These are phyloP conservation scores for Mnemiopsis leidyi DNA, from an alignment of 37 sponge, comb jelly and placozoan genomes.

Conservation along the genomic window DNA sequence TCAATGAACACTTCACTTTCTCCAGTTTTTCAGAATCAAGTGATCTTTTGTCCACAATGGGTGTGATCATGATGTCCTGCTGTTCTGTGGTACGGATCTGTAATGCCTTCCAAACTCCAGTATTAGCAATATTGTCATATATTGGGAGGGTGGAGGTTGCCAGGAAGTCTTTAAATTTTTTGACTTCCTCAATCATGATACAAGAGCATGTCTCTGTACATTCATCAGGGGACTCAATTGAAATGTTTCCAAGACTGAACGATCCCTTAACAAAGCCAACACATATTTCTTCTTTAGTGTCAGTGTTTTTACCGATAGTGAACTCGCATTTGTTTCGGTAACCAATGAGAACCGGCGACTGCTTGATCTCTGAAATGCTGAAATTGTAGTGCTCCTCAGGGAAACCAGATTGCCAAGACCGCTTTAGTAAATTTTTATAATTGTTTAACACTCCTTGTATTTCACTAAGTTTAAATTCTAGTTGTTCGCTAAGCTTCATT, in stretches of 20 bases:
- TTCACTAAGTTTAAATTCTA: slow-evolving; percentile 68
- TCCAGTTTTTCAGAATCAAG: not conserved
- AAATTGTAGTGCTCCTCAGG: not conserved
- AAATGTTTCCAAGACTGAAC: not conserved
- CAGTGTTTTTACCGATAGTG: slow-evolving; percentile 67
- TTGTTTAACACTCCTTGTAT: slow-evolving; percentile 12
- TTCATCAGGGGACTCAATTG: not conserved
- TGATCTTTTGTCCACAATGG: slow-evolving; percentile 22
- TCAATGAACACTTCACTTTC: not conserved
- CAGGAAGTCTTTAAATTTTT: not conserved
- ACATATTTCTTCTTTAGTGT: not conserved
- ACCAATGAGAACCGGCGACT: slow-evolving; percentile 70
- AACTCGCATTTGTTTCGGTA: slow-evolving; percentile 98
- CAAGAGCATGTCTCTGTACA: not conserved
- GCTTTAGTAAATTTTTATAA: not conserved
- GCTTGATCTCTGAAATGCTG: not conserved
- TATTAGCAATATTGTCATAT: slow-evolving; percentile 18
- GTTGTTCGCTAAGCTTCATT: slow-evolving; percentile 70
- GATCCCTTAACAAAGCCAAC: slow-evolving; percentile 9
- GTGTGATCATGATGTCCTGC: not conserved
- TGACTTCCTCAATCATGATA: not conserved
- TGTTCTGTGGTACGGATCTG: not conserved
- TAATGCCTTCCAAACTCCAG: slow-evolving; percentile 41
- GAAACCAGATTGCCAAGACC: not conserved
- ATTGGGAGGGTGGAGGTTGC: not conserved